Conservation (phyloP, 2,113 vertebrate species). For the Dipodomys spectabilis region DNA sequence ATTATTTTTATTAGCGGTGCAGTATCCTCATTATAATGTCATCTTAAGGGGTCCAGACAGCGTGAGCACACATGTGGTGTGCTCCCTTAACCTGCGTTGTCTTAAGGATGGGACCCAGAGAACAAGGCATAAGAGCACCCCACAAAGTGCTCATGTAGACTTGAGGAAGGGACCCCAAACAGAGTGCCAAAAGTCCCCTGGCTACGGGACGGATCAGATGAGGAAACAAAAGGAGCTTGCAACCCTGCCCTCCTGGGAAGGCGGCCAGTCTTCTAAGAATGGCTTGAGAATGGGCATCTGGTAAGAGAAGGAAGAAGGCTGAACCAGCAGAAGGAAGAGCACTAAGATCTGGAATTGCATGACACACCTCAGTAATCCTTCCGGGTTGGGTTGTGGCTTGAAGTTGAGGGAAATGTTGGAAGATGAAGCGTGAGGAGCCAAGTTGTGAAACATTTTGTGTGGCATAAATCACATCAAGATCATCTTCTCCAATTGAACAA, state of each 20-base stretch:
- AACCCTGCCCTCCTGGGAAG: neutral
- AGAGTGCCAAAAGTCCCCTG: neutral
- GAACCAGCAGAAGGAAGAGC: neutral
- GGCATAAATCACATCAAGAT: neutral
- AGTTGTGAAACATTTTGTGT: neutral
- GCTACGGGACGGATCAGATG: neutral
- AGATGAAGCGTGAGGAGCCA: neutral
- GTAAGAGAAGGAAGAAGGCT: neutral
- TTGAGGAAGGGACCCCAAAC: neutral
- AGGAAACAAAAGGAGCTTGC: neutral
- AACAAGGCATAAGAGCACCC: neutral
- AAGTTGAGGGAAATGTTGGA: neutral
- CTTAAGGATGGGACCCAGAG: neutral
- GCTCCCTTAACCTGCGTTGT: neutral
- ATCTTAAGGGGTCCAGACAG: neutral
- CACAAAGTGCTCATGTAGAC: neutral
- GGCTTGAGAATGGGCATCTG: neutral
- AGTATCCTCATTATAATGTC: neutral
- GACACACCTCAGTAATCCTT: neutral
- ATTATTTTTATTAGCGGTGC: neutral
- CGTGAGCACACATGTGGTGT: neutral
- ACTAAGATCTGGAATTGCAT: neutral
- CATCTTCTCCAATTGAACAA: neutral
- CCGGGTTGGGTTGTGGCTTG: neutral
- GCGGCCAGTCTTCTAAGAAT: neutral